Base-by-base conservation (phyloP, 2,888 invertebrate genomes). In the Epinotia bilunana region DNA sequence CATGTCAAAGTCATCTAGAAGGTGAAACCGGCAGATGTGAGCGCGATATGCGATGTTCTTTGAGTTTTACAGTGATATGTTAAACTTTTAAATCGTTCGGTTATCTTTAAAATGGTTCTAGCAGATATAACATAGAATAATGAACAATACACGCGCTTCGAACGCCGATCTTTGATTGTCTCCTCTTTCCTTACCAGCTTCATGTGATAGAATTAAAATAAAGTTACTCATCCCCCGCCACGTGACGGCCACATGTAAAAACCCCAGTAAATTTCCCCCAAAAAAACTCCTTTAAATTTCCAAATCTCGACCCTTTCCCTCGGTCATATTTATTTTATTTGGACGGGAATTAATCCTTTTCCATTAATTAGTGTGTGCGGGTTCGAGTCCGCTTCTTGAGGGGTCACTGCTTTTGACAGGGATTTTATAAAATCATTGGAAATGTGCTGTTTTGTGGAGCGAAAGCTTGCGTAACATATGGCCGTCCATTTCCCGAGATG, bases 311-410 rank as follows among this genome's bases (percentile, higher is more conserved):
- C 69, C 69, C 69, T 69, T 60, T 46, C 61, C 61, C 33, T 61
- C 55, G 65, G 65, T 93, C 93, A 93, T 93, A 93, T 93, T 93
- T 94, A 94, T 94, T 94, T 93, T 93, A 93, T 93, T 94, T 93
- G 92, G 92, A 91, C 83, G 89, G 90, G 93, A 93, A 93, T 93
- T 93, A 94, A 94, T 93, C 93, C 93, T 93, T 93, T 93, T 69
- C 92, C 93, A 94, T 94, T 94, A 93, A 93, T 94, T 94, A 93
- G 93, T 93, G 93, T 90, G 91, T 91, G 91, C 87, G 91, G 90
- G 88, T 84, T 81, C 80, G 83, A 77, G 88, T 39, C 39, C 39
- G 83, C 87, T 57, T 57, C 69, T 69, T 69, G 58, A 69, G 69
- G 69, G 69, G 69, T 69, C 69, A 69, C 46, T 69, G 69, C 69